A percentile compares a stretch with the other conserved stretches of the same genome.
Evolutionary conservation across 1,140 invertebrate species (phyloP).

Genomic region (Aphelenchoides fujianensis): DNA sequence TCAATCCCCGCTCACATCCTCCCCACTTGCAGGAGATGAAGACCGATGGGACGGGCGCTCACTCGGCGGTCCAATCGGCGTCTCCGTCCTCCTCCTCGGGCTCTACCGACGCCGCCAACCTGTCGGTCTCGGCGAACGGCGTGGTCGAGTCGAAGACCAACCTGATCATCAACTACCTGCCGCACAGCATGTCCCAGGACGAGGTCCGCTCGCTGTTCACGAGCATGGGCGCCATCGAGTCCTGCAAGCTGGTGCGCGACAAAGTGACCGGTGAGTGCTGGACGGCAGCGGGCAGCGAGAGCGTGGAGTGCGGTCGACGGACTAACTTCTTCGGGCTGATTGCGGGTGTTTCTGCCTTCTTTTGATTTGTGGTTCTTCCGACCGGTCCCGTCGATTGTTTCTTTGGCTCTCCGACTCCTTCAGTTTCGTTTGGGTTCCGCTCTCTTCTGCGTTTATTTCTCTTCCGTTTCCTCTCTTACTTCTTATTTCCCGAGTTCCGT

Average conservation of each 20-base stretch:
- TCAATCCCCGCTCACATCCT: background rate
- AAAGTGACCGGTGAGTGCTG: constrained; percentile 84
- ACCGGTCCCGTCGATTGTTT: constrained; percentile 16
- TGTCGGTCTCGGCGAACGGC: background rate
- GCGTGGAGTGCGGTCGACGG: background rate
- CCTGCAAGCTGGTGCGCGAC: constrained; percentile 96
- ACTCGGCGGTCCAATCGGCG: background rate
- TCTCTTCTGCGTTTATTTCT: no score
- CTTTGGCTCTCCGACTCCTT: constrained; percentile 17
- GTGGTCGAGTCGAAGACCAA: constrained; percentile 69
- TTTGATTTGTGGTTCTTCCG: constrained; percentile 37
- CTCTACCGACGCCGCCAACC: constrained; percentile 13
- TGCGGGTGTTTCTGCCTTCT: constrained; percentile 18
- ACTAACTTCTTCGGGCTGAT: constrained; percentile 22
- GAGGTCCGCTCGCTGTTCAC: constrained; percentile 78
- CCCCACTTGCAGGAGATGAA: constrained; percentile 9
- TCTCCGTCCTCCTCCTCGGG: constrained; percentile 6
- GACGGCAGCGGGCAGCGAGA: background rate
- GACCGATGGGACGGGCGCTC: constrained; percentile 5
- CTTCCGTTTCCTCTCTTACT: no score
- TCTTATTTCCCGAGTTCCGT: constrained; percentile 14
- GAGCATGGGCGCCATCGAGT: constrained; percentile 96
- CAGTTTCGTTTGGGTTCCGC: constrained; percentile 7
- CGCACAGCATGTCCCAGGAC: constrained; percentile 98
- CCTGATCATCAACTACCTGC: constrained; percentile 98